Conservation (phyloP, 2,113 vertebrate species). For the Anser cygnoides region DNA sequence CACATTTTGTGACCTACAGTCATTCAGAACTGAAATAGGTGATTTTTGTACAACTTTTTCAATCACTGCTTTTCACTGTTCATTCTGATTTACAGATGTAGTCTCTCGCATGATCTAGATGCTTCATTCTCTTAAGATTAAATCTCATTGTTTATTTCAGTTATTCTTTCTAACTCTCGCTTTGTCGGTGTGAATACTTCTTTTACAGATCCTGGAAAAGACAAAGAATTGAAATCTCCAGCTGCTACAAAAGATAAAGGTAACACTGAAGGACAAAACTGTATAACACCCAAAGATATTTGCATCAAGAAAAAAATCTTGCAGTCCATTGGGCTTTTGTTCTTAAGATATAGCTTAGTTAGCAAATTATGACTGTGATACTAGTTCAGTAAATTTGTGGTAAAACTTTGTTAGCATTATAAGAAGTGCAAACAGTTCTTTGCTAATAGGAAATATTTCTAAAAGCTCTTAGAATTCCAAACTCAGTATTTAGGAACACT, state of each 20-base stretch:
- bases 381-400: not conserved
- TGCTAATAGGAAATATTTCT: not conserved
- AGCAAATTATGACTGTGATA: not conserved
- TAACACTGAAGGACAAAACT: not conserved
- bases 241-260: constrained; percentile 34
- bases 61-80: not conserved
- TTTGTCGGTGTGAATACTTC: not conserved
- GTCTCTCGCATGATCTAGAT: not conserved
- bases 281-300: not conserved
- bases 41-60: not conserved
- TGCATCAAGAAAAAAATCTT: not conserved
- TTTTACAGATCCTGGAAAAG: constrained; percentile 50
- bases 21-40: fast-evolving
- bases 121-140: not conserved
- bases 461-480: not conserved
- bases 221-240: constrained; percentile 26
- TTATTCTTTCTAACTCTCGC: not conserved
- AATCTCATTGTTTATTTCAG: not conserved
- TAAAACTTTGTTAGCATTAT: not conserved
- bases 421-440: not conserved
- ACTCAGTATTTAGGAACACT: not conserved
- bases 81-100: not conserved
- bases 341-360: not conserved
- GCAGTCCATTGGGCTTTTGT: fast-evolving
- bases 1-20: not conserved